These are phyloP conservation scores for Penaeus monodon DNA, from an alignment of 2,888 invertebrate species.

Conservation along the genomic window DNA sequence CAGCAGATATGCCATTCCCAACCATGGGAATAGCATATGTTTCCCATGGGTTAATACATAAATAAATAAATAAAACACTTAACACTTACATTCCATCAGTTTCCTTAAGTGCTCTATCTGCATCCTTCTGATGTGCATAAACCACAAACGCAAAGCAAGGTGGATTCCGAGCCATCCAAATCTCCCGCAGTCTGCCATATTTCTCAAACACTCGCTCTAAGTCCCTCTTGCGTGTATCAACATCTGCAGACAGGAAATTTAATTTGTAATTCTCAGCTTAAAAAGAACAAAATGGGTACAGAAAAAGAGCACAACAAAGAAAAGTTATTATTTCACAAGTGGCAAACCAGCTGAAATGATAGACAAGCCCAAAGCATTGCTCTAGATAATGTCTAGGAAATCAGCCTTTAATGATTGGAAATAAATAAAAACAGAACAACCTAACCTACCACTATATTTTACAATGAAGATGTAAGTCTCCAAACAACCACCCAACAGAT, in stretches of 20 bases:
- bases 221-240: slow-evolving; percentile 73
- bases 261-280: not conserved
- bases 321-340: not conserved
- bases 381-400: not conserved
- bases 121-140: slow-evolving; percentile 74
- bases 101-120: slow-evolving; percentile 71
- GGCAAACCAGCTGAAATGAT: not conserved
- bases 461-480: no score
- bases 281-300: not conserved
- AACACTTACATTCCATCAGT: slow-evolving; percentile 72
- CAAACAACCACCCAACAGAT: no score
- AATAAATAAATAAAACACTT: not conserved
- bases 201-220: slow-evolving; percentile 74
- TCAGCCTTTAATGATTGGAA: no score
- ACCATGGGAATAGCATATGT: no score
- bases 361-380: not conserved
- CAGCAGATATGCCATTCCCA: no score
- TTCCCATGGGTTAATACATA: no score
- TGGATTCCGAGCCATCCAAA: slow-evolving; percentile 76
- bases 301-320: not conserved
- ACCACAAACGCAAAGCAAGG: slow-evolving; percentile 77
- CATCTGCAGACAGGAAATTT: slow-evolving; percentile 70
- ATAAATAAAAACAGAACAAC: no score
- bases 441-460: no score
- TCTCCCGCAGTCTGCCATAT: slow-evolving; percentile 74